Base-by-base conservation (phyloP, 2,113 vertebrate species). In the Ibidorhyncha struthersii region DNA sequence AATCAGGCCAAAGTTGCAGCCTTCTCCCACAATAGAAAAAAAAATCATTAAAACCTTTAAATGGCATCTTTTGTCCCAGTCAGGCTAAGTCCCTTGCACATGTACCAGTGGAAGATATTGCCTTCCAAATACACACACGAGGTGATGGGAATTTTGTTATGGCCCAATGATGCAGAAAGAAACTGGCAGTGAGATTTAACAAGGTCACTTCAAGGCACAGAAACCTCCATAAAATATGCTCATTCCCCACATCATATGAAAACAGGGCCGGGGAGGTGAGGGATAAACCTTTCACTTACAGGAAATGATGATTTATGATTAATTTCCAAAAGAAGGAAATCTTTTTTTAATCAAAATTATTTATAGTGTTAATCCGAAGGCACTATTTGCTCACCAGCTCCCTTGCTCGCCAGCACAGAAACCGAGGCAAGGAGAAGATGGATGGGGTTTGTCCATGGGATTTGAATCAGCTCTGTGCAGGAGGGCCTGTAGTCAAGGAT, bases 301-400 rank as follows among this genome's bases (percentile, higher is more conserved):
- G 83, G 70, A 53, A 91, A 72, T 20, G 14, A 43, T 90, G 96
- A 96, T 88, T 94, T 93, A 92, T 5, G 4, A 82, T 94, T 96
- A 20, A 94, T 96, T 91, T 97, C 93, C 77, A 41, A 86, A 89
- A 45, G 80, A 80, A 94, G 71, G 93, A 96, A 93, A 88, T 92
- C 86, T 86, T 91, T 97, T 97, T 96, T 95, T 93, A 97, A 97
- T 98, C 97, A 98, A 87, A 87, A 84, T 97, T 93, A 97, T 97
- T 98, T 97, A 97, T 96, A 95, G 95, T 91, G 96, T 97, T 97
- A 97, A 96, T 91, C 90, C 58, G 84, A 83, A 93, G 78, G 71
- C 67, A 61, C 30, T 63, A 52, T 86, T 96, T 90, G 74, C 82
- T 83, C 0, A 0, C 67, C 67, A 81, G 91, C 62, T 69, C 27